Conservation (phyloP, 2,113 vertebrate species). For the Muscicapa adusta region DNA sequence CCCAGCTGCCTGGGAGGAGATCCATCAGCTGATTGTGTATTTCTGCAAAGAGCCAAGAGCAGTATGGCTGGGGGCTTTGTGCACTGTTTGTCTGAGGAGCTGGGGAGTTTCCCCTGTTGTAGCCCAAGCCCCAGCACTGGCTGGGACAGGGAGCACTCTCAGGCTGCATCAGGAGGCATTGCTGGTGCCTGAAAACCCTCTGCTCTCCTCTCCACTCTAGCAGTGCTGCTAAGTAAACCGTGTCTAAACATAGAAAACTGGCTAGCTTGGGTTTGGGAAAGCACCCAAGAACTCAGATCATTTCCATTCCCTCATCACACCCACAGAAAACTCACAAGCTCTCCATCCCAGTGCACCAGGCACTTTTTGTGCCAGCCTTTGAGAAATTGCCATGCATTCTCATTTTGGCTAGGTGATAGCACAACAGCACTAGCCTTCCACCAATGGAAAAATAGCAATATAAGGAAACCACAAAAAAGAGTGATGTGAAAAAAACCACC, state of each 20-base stretch:
- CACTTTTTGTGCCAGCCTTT: not conserved
- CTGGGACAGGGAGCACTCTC: not conserved
- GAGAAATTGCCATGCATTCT: not conserved
- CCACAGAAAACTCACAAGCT: conserved; percentile 21
- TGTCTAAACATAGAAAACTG: conserved; percentile 50
- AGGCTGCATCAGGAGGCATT: not conserved
- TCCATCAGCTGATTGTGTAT: not conserved
- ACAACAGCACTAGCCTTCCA: not conserved
- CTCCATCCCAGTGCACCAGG: not conserved
- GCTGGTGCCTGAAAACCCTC: not conserved
- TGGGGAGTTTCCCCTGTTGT: not conserved
- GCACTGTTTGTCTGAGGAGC: not conserved
- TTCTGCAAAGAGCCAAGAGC: not conserved
- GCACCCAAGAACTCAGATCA: conserved; percentile 31
- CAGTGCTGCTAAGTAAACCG: not conserved
- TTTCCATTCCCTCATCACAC: conserved; percentile 49
- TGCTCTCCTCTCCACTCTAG: not conserved
- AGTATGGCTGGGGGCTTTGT: not conserved
- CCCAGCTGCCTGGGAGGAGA: conserved; percentile 6
- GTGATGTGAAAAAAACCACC: not conserved
- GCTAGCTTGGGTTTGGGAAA: conserved; percentile 47
- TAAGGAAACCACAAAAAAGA: not conserved
- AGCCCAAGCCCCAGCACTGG: not conserved
- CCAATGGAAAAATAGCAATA: not conserved
- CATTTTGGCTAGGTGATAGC: not conserved